These are phyloP conservation scores for Podarcis siculus DNA, from an alignment of 2,797 vertebrate species.

Conservation along the genomic window DNA sequence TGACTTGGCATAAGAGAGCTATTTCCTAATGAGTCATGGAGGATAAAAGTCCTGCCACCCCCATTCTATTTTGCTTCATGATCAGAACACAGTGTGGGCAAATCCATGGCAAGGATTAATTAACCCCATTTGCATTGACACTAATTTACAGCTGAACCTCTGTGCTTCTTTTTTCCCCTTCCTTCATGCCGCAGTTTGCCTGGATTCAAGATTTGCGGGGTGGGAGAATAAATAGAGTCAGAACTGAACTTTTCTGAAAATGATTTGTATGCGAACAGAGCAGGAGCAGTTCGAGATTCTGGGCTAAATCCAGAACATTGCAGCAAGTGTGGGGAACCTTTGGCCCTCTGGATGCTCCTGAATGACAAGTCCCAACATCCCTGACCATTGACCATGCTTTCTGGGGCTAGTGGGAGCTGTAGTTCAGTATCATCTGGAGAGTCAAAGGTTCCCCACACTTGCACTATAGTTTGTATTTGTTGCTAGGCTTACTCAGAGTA, in stretches of 20 bases:
- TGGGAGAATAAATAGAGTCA: too few relatives aligned
- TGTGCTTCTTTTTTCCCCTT: not conserved
- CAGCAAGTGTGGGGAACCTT: too few relatives aligned
- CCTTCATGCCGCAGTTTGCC: not conserved
- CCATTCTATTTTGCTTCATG: not conserved
- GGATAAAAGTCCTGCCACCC: not conserved
- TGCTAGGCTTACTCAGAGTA: too few relatives aligned
- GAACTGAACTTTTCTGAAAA: not conserved
- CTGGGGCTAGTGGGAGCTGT: too few relatives aligned
- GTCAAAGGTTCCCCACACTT: too few relatives aligned
- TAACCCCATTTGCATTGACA: too few relatives aligned
- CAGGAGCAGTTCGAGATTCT: not conserved
- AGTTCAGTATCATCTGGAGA: too few relatives aligned
- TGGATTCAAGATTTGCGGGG: not conserved
- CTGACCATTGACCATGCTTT: too few relatives aligned
- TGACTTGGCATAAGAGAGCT: not conserved
- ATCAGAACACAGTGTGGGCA: not conserved
- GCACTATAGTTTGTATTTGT: too few relatives aligned
- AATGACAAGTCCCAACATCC: too few relatives aligned
- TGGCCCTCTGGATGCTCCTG: too few relatives aligned
- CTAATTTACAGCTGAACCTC: not conserved
- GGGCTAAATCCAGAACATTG: not conserved
- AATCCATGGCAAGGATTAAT: not conserved
- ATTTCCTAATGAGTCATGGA: not conserved
- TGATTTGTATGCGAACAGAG: too few relatives aligned